phyloP scores from a whole-genome alignment of 2,797 vertebrate genomes.

The Mus minutoides region DNA sequence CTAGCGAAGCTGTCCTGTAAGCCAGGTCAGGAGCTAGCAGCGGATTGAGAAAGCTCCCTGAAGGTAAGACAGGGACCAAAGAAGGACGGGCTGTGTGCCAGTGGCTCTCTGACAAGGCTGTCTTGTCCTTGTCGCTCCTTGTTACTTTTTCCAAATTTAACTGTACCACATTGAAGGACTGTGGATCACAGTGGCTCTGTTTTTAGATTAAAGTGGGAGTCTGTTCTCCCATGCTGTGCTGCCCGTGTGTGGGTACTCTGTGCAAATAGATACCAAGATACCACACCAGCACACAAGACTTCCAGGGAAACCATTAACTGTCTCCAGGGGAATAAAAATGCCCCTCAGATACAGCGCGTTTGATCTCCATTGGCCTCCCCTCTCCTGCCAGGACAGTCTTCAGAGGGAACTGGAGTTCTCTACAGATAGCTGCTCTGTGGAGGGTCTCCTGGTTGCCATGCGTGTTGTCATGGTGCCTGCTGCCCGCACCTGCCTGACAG shows the following conservation, averaged over 20 bases:
- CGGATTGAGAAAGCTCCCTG: background rate
- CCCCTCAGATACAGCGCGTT: background rate
- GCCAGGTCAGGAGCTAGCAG: background rate
- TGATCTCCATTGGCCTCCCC: background rate
- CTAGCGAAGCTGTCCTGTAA: background rate
- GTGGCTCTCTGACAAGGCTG: background rate
- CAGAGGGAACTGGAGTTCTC: background rate
- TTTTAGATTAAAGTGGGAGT: constrained; percentile 66
- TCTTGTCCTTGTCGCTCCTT: background rate
- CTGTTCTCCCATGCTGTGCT: constrained; percentile 2
- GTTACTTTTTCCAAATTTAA: constrained; percentile 39
- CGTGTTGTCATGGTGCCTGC: background rate
- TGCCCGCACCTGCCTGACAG: background rate
- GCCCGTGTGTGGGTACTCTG: constrained; percentile 9
- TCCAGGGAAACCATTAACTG: background rate
- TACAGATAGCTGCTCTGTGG: background rate
- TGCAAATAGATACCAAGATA: constrained; percentile 26
- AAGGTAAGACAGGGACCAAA: background rate
- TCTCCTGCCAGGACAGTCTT: background rate
- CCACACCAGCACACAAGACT: background rate
- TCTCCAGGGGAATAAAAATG: background rate
- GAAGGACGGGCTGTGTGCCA: background rate
- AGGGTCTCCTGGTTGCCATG: background rate
- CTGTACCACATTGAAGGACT: background rate
- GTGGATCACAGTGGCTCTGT: constrained; percentile 20